Percentiles rank a stretch among this genome's conserved stretches.
These are phyloP conservation scores for Tenthredo scrophulariae DNA, from an alignment of 2,888 invertebrate genomes.

Conservation along the genomic window DNA sequence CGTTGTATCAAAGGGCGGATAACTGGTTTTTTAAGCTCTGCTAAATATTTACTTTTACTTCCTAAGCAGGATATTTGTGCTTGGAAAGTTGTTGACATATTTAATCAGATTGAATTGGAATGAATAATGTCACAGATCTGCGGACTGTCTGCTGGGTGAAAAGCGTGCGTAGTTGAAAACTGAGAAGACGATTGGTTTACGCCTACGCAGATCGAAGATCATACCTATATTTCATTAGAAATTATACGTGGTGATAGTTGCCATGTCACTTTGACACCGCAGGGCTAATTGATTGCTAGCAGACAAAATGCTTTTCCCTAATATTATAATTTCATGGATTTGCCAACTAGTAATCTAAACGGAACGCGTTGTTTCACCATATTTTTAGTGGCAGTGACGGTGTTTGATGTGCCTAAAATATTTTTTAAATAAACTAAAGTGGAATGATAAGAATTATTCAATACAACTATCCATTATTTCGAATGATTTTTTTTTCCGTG, in stretches of 20 bases:
- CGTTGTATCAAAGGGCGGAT: constrained; percentile 73
- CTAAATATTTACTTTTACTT: constrained; percentile 69
- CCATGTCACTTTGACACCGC: constrained; percentile 19
- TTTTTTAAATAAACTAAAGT: background rate
- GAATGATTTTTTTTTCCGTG: background rate
- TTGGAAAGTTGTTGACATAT: constrained; percentile 66
- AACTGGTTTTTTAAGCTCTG: constrained; percentile 71
- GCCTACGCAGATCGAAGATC: constrained; percentile 4
- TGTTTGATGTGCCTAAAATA: background rate
- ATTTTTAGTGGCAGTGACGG: background rate
- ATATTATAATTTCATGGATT: background rate
- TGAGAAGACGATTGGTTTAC: background rate
- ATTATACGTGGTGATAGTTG: constrained; percentile 13
- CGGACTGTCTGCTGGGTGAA: background rate
- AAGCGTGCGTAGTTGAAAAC: background rate
- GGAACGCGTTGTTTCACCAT: background rate
- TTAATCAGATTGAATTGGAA: background rate
- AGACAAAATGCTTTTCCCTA: background rate
- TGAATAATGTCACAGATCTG: background rate
- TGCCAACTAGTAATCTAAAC: constrained; percentile 10
- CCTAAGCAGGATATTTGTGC: constrained; percentile 68
- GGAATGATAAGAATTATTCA: background rate
- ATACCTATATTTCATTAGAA: constrained; percentile 16
- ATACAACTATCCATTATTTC: background rate
- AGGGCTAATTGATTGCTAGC: constrained; percentile 11